Evolutionary conservation across 2,113 vertebrate species (phyloP), one percentile per base, ranked within the genome.

Genomic region (Tiliqua scincoides): DNA sequence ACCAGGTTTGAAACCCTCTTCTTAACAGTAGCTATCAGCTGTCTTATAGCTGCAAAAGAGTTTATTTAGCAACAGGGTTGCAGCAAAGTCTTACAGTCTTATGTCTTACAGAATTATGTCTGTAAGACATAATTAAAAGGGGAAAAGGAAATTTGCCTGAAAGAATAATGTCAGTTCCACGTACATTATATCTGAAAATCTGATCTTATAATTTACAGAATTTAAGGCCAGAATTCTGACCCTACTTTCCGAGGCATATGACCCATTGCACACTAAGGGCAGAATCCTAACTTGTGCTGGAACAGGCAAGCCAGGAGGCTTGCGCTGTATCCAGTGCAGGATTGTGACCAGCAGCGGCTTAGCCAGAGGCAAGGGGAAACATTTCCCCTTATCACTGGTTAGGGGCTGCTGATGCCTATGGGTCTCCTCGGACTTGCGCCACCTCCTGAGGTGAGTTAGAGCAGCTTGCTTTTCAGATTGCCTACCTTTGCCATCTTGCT

Each of bases 171-270:
- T 62, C 87, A 54, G 77, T 80, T 54, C 32, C 9, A 54, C 35
- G 59, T 57, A 23, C 32, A 25, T 62, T n/a, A 12, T 75, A 76
- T 54, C 62, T 3, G 30, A 74, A 87, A 91, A 88, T 73, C 83
- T 91, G 82, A 79, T 88, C 84, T 83, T 90, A 67, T 37, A 88
- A 79, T 65, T 83, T 91, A 89, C 79, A 86, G 72, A 67, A 70
- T 35, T 83, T 59, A 48, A 48, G 43, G 43, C 43, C 4, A 8
- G 43, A 48, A 48, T 48, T 48, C 43, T 48, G 43, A 5, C 4
- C 43, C 4, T 8, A 48, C 43, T 48, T 48, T 48, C 43, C 43
- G 8, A 48, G 43, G 43, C 43, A 48, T 48, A 48, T 5, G 43
- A 48, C 8, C 43, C 43, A 48, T 48, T 48, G 43, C 43, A 48